phyloP scores from a whole-genome alignment of 2,113 vertebrate genomes.

The Camelus dromedarius region DNA sequence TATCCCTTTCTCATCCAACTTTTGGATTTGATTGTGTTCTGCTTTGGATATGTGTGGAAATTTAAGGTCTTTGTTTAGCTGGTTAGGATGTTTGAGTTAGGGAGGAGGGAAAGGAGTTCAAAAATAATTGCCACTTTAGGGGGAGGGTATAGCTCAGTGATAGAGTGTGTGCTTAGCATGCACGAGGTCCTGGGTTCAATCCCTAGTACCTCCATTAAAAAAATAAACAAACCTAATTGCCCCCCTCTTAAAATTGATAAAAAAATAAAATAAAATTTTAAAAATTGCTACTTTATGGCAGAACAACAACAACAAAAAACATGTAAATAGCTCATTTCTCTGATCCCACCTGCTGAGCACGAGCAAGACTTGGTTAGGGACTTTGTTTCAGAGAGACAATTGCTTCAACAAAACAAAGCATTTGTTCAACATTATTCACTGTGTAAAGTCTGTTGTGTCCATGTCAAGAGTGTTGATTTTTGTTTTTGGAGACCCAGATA shows the following conservation, averaged over 20 bases:
- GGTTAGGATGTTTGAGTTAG: slow-evolving; percentile 57
- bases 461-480: slow-evolving; percentile 52
- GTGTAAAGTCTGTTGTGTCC: slow-evolving; percentile 3
- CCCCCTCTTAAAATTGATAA: no score
- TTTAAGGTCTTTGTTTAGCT: slow-evolving; percentile 45
- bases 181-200: no score
- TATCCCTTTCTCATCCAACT: background rate
- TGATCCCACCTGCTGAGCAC: slow-evolving; percentile 25
- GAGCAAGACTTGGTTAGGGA: background rate
- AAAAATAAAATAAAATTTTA: no score
- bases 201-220: no score
- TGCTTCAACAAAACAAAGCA: slow-evolving; percentile 35
- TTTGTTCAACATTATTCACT: slow-evolving; percentile 26
- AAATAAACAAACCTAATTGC: no score
- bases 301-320: slow-evolving; percentile 51
- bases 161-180: no score
- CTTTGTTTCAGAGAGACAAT: slow-evolving; percentile 53
- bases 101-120: background rate
- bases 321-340: slow-evolving; percentile 54
- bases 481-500: background rate
- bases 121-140: slow-evolving; percentile 57
- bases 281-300: slow-evolving; percentile 28
- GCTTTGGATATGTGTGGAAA: background rate
- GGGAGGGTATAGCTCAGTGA: background rate
- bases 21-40: slow-evolving; percentile 33